phyloP scores from a whole-genome alignment of 2,888 invertebrate species.

The Trissonchulus latispiculum region DNA sequence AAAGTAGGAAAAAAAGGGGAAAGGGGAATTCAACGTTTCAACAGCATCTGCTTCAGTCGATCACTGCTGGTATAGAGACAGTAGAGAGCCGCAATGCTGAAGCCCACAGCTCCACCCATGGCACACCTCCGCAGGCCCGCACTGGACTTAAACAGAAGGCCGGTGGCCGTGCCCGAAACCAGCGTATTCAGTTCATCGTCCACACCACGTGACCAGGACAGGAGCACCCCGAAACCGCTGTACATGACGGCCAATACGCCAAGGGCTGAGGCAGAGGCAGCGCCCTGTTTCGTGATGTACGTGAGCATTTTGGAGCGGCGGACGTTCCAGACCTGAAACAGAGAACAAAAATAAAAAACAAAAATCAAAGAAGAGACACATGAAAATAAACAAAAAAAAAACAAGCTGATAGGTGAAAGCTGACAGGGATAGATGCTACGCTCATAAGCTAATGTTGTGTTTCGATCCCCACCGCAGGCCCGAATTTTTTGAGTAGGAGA shows the following conservation, averaged over 20 bases:
- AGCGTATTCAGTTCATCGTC: slow-evolving; percentile 86
- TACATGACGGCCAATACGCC: slow-evolving; percentile 89
- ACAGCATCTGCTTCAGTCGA: slow-evolving; percentile 40
- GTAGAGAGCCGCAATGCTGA: slow-evolving; percentile 68
- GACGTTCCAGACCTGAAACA: slow-evolving; percentile 42
- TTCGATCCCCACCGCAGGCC: too few relatives aligned
- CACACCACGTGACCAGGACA: slow-evolving; percentile 67
- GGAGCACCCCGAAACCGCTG: slow-evolving; percentile 76
- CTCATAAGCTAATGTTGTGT: too few relatives aligned
- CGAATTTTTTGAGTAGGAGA: too few relatives aligned
- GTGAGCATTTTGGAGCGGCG: slow-evolving; percentile 57
- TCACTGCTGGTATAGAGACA: slow-evolving; percentile 60
- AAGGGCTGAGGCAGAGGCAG: slow-evolving; percentile 78
- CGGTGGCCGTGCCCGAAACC: slow-evolving; percentile 74
- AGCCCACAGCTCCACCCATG: slow-evolving; percentile 71
- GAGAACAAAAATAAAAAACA: too few relatives aligned
- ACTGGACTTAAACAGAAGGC: slow-evolving; percentile 77
- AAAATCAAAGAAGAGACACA: too few relatives aligned
- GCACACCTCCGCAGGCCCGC: slow-evolving; percentile 64
- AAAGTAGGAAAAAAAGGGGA: too few relatives aligned
- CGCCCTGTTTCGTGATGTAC: slow-evolving; percentile 86
- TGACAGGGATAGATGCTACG: too few relatives aligned
- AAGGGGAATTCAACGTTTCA: too few relatives aligned
- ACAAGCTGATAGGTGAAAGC: too few relatives aligned
- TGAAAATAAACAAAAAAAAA: too few relatives aligned